These are phyloP conservation scores for Anhinga rufa DNA, from an alignment of 2,113 vertebrate genomes.

Conservation along the genomic window DNA sequence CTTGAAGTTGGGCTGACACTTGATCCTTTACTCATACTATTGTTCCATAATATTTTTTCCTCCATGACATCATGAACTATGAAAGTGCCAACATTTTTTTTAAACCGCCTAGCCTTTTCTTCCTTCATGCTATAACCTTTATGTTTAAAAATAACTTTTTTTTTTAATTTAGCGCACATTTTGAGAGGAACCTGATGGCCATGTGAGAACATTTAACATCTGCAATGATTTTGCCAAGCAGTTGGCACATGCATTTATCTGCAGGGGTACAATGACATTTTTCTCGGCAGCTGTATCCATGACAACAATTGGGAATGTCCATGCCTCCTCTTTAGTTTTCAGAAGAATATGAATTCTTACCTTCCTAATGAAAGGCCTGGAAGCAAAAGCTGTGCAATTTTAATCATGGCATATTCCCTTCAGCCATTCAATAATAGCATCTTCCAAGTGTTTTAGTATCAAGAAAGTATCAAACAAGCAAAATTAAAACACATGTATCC, in stretches of 20 bases:
- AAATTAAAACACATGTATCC: neutral
- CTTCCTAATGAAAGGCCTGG: neutral
- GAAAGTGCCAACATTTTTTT: constrained; percentile 43
- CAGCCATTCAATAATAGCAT: neutral
- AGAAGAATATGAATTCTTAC: constrained; percentile 26
- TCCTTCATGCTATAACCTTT: neutral
- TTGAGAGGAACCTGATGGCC: neutral
- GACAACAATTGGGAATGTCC: constrained; percentile 55
- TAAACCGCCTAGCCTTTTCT: neutral
- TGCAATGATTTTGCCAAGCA: neutral
- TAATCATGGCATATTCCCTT: neutral
- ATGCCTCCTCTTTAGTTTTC: neutral
- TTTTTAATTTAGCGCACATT: neutral
- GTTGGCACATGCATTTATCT: constrained; percentile 45
- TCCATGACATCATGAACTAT: constrained; percentile 60
- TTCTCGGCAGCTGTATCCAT: constrained; percentile 59
- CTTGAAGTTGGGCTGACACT: constrained; percentile 37
- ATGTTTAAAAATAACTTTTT: neutral
- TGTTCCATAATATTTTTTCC: constrained; percentile 68
- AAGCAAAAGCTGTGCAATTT: neutral
- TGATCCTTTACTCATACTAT: constrained; percentile 63
- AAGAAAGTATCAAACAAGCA: neutral
- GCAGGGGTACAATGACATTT: constrained; percentile 67
- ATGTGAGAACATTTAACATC: neutral
- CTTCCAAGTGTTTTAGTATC: neutral